Conservation (phyloP, 2,797 vertebrate genomes). For the Ciconia nigra region DNA sequence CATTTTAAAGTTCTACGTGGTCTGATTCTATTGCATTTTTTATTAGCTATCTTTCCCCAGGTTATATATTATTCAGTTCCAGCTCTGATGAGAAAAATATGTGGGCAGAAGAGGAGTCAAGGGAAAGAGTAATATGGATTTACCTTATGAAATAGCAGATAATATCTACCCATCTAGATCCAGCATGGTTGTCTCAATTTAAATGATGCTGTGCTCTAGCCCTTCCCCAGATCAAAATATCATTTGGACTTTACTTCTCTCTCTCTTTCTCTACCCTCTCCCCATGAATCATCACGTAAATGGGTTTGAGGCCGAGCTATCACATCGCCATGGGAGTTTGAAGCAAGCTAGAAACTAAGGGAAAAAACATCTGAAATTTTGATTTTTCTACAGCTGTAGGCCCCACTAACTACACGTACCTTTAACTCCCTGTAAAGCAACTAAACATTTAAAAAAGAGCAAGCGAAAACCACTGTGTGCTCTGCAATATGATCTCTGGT, state of each 20-base stretch:
- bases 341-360: neutral
- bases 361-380: neutral
- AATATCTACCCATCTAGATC: neutral
- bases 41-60: neutral
- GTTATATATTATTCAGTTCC: conserved; percentile 28
- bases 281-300: neutral
- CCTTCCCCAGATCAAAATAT: neutral
- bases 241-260: neutral
- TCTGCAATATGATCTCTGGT: neutral
- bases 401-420: neutral
- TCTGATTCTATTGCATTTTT: neutral
- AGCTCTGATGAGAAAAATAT: neutral
- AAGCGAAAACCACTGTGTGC: neutral
- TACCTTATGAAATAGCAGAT: neutral
- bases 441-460: neutral
- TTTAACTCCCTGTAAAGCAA: neutral
- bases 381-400: neutral
- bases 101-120: neutral
- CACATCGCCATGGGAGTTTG: neutral
- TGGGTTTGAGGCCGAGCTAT: neutral
- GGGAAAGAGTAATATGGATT: neutral
- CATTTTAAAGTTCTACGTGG: neutral
- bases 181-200: neutral
- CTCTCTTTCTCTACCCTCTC: neutral
- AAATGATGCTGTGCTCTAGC: neutral